phyloP scores from a whole-genome alignment of 2,797 vertebrate species.

The Huso huso region DNA sequence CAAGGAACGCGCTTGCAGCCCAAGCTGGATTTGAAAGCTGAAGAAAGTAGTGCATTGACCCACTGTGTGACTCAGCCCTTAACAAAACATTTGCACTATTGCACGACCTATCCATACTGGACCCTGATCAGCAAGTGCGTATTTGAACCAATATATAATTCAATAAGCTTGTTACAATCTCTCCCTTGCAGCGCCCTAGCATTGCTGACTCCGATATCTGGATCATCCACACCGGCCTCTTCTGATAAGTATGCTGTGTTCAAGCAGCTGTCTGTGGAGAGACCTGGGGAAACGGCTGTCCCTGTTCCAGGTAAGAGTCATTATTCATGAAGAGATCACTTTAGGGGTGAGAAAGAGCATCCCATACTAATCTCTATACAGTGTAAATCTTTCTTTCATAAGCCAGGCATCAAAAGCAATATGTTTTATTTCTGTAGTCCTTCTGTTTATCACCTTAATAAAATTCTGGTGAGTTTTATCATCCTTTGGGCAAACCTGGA shows the following conservation, averaged over 20 bases:
- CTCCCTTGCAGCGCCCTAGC: conserved; percentile 62
- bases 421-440: too few relatives aligned
- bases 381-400: too few relatives aligned
- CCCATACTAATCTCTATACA: too few relatives aligned
- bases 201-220: conserved; percentile 84
- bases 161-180: conserved; percentile 23
- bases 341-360: too few relatives aligned
- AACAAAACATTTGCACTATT: not conserved
- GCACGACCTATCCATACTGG: too few relatives aligned
- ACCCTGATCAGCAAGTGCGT: too few relatives aligned
- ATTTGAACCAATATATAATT: too few relatives aligned
- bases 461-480: too few relatives aligned
- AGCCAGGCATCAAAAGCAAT: too few relatives aligned
- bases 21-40: not conserved
- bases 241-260: conserved; percentile 91
- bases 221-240: conserved; percentile 57
- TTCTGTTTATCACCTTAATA: too few relatives aligned
- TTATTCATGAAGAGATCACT: not conserved
- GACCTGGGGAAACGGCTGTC: conserved; percentile 62
- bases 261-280: conserved; percentile 83
- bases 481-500: too few relatives aligned
- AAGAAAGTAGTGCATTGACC: not conserved
- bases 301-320: conserved; percentile 69
- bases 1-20: not conserved
- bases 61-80: conserved; percentile 11